These are phyloP conservation scores for Rotaria sp. DNA, from an alignment of 2,888 invertebrate genomes.

Conservation along the genomic window DNA sequence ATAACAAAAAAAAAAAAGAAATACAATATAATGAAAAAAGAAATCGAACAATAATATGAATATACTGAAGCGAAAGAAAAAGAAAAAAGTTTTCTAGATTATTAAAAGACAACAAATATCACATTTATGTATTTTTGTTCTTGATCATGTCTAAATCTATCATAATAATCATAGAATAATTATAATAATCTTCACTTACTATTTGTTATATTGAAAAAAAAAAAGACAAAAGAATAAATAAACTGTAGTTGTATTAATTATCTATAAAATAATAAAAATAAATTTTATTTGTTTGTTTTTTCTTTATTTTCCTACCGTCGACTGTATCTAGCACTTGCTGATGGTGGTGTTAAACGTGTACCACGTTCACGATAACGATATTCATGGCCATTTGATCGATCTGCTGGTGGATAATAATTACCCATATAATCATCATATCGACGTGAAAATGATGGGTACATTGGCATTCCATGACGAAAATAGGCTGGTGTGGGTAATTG, in stretches of 20 bases:
- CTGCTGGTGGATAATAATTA: neutral
- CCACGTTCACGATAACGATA: neutral
- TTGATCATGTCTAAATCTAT: neutral
- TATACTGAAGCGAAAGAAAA: neutral
- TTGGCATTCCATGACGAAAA: slow-evolving; percentile 2
- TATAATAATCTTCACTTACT: neutral
- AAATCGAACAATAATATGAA: neutral
- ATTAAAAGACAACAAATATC: neutral
- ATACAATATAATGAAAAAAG: neutral
- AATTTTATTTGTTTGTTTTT: neutral
- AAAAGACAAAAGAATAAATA: neutral
- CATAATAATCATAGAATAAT: neutral
- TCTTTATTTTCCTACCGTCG: neutral
- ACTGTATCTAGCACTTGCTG: neutral
- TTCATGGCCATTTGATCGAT: neutral
- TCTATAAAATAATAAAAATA: neutral
- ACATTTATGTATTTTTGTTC: neutral
- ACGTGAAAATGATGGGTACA: neutral
- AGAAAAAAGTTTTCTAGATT: neutral
- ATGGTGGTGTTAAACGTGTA: slow-evolving; percentile 8
- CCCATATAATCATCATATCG: neutral
- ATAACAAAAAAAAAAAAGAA: neutral
- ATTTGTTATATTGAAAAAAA: no score
- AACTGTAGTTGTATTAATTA: neutral
- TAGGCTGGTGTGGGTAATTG: neutral